Evolutionary conservation across 2,797 vertebrate genomes (phyloP), one percentile per base, ranked within the genome.

Genomic region (Silurus lanzhouensis): DNA sequence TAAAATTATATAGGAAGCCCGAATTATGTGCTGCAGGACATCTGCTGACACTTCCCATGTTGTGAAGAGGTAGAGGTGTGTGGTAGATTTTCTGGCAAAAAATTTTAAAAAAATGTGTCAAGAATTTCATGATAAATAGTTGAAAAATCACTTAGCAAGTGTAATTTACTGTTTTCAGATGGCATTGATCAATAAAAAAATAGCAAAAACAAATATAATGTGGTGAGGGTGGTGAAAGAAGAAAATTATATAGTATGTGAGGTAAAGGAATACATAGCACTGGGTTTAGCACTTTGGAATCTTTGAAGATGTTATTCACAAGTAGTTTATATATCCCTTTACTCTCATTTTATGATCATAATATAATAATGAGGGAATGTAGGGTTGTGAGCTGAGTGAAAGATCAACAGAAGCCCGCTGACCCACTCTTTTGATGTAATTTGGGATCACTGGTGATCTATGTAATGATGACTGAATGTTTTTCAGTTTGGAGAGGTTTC

Each of bases 361-460:
- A 85, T 58, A 48, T 63, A 68, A 72, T 68, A 66, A 66, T 52
- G n/a, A 19, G 66, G 15, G 81, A 87, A 84, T 63, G 60, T 58
- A 71, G 66, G 78, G 72, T 74, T 82, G 78, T 79, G 58, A 81
- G 76, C 55, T 84, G 48, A 79, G 86, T 86, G 85, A 88, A 88
- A 87, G 87, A 88, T 87, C 86, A 87, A 44, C 60, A 84, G 87
- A 84, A 86, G 83, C 86, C 75, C 79, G 83, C 60, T 80, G 82
- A 86, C 68, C 85, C 52, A 27, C 58, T 85, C 66, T 77, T 85
- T 87, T 87, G 82, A 82, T 52, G 61, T 55, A 82, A 83, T 87
- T 75, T 84, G 61, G 71, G 84, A 67, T 86, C 72, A 78, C 20
- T 86, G 75, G 38, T 55, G 52, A 68, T 74, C 70, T 10, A 57